Percentiles rank a stretch among this genome's conserved stretches.
Evolutionary conservation across 1,140 invertebrate species (phyloP).

Genomic region (Lamellibrachia luymesi): DNA sequence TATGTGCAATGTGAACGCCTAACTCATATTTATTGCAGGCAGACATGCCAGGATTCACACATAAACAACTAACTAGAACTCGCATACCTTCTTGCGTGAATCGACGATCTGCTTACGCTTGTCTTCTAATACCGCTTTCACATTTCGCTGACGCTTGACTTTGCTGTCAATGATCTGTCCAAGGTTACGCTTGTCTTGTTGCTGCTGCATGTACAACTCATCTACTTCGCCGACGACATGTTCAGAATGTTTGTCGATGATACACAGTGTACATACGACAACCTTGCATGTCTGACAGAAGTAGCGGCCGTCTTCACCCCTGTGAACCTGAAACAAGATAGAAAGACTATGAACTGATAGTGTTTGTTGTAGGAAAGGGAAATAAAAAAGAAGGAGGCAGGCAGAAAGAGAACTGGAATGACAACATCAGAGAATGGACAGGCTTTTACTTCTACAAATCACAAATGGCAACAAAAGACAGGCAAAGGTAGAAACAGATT

Average conservation of each 20-base stretch:
- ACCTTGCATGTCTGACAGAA: slow-evolving; percentile 24
- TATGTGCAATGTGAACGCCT: neutral
- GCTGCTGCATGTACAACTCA: slow-evolving; percentile 18
- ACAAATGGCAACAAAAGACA: too few relatives aligned
- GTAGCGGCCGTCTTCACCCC: neutral
- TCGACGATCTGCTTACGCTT: neutral
- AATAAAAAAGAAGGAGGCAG: too few relatives aligned
- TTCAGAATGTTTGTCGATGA: slow-evolving; percentile 14
- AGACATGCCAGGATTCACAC: neutral
- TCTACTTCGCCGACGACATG: slow-evolving; percentile 25
- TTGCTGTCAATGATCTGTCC: slow-evolving; percentile 18
- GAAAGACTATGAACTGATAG: neutral
- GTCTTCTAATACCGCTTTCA: slow-evolving; percentile 8
- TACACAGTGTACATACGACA: slow-evolving; percentile 26
- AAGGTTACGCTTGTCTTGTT: slow-evolving; percentile 21
- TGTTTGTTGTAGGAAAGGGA: neutral
- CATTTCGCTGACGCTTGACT: neutral
- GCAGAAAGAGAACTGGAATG: too few relatives aligned
- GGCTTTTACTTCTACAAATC: too few relatives aligned
- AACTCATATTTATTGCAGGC: neutral
- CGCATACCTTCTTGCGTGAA: neutral
- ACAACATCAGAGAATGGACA: too few relatives aligned
- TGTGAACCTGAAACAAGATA: neutral
- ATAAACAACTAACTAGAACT: neutral
- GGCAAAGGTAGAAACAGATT: too few relatives aligned